phyloP scores from a whole-genome alignment of 2,888 invertebrate genomes.

The Megaustenia siamemsis region DNA sequence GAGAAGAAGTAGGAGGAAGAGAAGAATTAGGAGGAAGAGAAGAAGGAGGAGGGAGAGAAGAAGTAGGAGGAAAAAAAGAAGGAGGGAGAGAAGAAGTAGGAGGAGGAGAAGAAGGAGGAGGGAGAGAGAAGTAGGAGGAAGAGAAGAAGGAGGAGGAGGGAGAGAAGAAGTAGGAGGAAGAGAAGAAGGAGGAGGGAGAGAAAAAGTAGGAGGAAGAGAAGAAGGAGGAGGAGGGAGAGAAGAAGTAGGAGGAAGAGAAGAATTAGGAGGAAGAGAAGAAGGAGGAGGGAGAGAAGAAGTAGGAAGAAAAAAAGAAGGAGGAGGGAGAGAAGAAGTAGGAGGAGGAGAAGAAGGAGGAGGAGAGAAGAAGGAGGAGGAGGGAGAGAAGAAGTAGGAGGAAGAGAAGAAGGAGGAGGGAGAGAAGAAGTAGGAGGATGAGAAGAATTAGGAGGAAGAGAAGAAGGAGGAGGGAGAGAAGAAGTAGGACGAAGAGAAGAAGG shows the following conservation, averaged over 20 bases:
- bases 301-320: constrained; percentile 3
- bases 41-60: constrained; percentile 23
- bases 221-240: too few species aligned
- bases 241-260: too few species aligned
- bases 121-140: not conserved
- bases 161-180: too few species aligned
- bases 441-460: not conserved
- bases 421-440: not conserved
- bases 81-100: too few species aligned
- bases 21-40: too few species aligned
- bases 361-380: not conserved
- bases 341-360: not conserved
- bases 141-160: constrained; percentile 5
- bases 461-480: too few species aligned
- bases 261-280: too few species aligned
- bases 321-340: not conserved
- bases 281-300: too few species aligned
- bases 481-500: not conserved
- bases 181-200: not conserved
- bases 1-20: too few species aligned
- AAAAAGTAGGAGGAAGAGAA: too few species aligned
- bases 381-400: too few species aligned
- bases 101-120: not conserved
- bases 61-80: too few species aligned
- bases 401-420: not conserved